Conservation (phyloP, 1,140 invertebrate species). For the Brachionus sp. region DNA sequence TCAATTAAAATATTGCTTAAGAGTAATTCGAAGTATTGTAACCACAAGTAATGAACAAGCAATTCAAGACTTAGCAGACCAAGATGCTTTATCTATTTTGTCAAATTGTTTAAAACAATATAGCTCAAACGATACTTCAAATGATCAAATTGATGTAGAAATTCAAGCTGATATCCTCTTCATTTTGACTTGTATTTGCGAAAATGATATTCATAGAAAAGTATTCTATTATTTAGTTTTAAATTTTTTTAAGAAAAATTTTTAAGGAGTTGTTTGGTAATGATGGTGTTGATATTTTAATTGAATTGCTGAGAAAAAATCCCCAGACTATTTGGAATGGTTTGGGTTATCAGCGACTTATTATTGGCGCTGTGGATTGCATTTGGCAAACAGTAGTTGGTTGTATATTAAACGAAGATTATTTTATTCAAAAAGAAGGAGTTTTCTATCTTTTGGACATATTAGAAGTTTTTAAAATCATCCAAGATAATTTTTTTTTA, state of each 20-base stretch:
- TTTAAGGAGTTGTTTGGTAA: conserved; percentile 56
- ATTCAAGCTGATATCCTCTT: conserved; percentile 59
- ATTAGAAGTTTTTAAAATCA: conserved; percentile 52
- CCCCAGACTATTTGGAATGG: conserved; percentile 54
- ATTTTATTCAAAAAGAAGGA: conserved; percentile 58
- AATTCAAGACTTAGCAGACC: conserved; percentile 57
- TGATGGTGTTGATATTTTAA: conserved; percentile 55
- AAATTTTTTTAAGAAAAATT: neutral
- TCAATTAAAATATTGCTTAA: conserved; percentile 57
- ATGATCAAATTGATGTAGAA: conserved; percentile 54
- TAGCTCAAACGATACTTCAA: neutral
- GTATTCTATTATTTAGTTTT: conserved; percentile 47
- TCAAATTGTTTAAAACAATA: conserved; percentile 43
- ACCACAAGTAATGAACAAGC: conserved; percentile 54
- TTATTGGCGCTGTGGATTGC: conserved; percentile 53
- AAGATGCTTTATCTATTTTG: conserved; percentile 56
- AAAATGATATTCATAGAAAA: conserved; percentile 58
- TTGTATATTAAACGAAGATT: conserved; percentile 57
- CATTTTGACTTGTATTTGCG: conserved; percentile 57
- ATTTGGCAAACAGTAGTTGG: conserved; percentile 59
- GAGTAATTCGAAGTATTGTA: conserved; percentile 55
- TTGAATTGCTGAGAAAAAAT: conserved; percentile 55
- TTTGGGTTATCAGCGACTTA: conserved; percentile 56
- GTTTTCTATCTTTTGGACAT: conserved; percentile 58
- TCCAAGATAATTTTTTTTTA: neutral